A percentile compares a stretch with the other conserved stretches of the same genome.
Conservation (phyloP, 1,140 invertebrate genomes). For the Fopius arisanus region DNA sequence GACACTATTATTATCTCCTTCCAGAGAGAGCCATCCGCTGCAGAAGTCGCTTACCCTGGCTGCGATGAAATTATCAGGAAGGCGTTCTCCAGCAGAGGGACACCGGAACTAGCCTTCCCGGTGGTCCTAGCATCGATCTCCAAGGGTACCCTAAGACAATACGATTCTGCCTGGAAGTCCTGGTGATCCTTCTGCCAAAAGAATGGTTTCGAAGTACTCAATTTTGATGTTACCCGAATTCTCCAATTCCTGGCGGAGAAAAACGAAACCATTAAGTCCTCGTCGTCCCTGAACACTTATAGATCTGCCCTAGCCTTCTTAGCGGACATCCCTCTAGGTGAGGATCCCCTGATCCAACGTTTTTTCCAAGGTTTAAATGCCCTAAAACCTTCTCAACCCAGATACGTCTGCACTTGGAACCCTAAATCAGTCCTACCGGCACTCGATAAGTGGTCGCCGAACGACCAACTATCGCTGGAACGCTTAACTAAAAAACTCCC, state of each 20-base stretch:
- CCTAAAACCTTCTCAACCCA: constrained; percentile 35
- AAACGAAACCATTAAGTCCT: constrained; percentile 36
- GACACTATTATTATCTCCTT: constrained; percentile 27
- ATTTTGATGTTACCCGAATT: constrained; percentile 9
- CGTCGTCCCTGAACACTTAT: constrained; percentile 36
- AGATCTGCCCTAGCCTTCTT: constrained; percentile 37
- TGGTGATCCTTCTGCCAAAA: constrained; percentile 35
- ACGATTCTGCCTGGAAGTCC: constrained; percentile 31
- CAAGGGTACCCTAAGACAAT: constrained; percentile 45
- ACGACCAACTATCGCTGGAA: too few species aligned
- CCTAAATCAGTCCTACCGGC: constrained; percentile 25
- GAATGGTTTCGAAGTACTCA: constrained; percentile 18
- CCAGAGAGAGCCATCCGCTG: constrained; percentile 29
- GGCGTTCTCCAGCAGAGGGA: constrained; percentile 21
- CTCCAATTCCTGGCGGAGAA: constrained; percentile 25
- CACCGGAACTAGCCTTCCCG: constrained; percentile 20
- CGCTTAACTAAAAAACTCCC: too few species aligned
- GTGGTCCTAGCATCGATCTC: constrained; percentile 38
- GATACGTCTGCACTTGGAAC: constrained; percentile 45
- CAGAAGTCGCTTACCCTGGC: constrained; percentile 25
- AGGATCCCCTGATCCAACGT: constrained; percentile 32
- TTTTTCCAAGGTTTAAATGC: constrained; percentile 42
- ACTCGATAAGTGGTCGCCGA: too few species aligned
- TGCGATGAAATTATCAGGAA: constrained; percentile 34
- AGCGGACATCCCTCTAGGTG: constrained; percentile 6